A percentile compares a stretch with the other conserved stretches of the same genome.
Conservation (phyloP, 1,140 invertebrate species). For the Mactra quadrangularis region DNA sequence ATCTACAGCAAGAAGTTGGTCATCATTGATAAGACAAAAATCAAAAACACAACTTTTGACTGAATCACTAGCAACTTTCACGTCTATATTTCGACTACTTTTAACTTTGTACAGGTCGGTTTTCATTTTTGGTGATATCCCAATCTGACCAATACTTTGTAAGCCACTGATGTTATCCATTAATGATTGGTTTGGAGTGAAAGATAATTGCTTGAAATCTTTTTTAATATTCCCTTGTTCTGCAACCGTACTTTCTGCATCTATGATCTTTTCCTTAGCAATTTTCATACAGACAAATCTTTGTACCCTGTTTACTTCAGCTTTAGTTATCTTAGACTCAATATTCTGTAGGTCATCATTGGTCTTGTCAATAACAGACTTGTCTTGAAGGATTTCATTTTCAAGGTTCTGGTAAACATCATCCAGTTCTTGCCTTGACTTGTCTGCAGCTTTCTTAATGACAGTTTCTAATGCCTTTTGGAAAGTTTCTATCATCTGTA, state of each 20-base stretch:
- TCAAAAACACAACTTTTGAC: neutral
- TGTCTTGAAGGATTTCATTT: too few species aligned
- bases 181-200: neutral
- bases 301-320: constrained; percentile 12
- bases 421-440: neutral
- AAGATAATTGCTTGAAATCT: neutral
- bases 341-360: neutral
- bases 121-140: neutral
- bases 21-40: constrained; percentile 1
- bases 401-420: neutral
- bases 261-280: neutral
- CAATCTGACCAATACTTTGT: neutral
- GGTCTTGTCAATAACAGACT: too few species aligned
- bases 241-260: neutral
- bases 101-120: neutral
- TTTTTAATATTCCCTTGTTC: neutral
- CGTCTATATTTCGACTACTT: neutral
- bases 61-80: neutral
- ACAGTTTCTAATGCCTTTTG: neutral
- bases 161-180: neutral
- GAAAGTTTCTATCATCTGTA: too few species aligned
- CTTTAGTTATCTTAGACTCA: neutral
- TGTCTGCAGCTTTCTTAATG: neutral
- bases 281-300: constrained; percentile 26
- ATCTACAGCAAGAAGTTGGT: neutral